Evolutionary conservation across 2,888 invertebrate genomes (phyloP).

Genomic region (Cryptus viduatorius): DNA sequence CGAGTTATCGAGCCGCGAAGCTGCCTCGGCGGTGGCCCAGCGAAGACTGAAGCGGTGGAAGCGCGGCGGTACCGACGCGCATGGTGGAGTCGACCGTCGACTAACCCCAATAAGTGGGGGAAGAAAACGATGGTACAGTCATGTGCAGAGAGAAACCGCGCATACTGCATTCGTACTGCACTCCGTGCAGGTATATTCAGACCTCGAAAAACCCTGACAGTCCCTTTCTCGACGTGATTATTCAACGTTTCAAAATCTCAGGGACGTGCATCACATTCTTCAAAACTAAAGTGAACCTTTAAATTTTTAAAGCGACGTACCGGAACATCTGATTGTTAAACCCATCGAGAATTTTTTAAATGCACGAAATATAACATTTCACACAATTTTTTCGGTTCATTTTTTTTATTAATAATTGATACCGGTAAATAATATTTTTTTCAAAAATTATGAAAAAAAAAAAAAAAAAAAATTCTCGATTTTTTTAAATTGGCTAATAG

Average conservation of each 20-base stretch:
- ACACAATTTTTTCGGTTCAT: background rate
- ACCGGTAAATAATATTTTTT: too few relatives aligned
- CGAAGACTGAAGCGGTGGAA: conserved; percentile 81
- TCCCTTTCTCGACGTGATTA: conserved; percentile 10
- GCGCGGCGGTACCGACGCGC: conserved; percentile 72
- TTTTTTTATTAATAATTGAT: background rate
- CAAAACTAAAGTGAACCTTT: background rate
- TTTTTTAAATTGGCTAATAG: background rate
- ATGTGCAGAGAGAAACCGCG: conserved; percentile 46
- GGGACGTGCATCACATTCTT: conserved; percentile 5
- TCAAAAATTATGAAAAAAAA: too few relatives aligned
- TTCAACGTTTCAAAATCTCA: conserved; percentile 15
- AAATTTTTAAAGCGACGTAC: conserved; percentile 8
- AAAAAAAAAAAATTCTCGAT: too few relatives aligned
- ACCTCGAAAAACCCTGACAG: conserved; percentile 4
- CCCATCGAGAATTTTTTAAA: background rate
- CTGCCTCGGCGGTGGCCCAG: conserved; percentile 82
- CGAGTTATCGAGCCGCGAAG: conserved; percentile 74
- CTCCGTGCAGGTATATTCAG: conserved; percentile 2
- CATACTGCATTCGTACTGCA: conserved; percentile 38
- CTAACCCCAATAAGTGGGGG: conserved; percentile 52
- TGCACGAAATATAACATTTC: background rate
- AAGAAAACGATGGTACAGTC: conserved; percentile 59
- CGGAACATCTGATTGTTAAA: background rate
- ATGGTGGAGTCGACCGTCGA: conserved; percentile 67